Evolutionary conservation across 2,888 invertebrate species (phyloP).

Genomic region (Eupithecia tripunctaria): DNA sequence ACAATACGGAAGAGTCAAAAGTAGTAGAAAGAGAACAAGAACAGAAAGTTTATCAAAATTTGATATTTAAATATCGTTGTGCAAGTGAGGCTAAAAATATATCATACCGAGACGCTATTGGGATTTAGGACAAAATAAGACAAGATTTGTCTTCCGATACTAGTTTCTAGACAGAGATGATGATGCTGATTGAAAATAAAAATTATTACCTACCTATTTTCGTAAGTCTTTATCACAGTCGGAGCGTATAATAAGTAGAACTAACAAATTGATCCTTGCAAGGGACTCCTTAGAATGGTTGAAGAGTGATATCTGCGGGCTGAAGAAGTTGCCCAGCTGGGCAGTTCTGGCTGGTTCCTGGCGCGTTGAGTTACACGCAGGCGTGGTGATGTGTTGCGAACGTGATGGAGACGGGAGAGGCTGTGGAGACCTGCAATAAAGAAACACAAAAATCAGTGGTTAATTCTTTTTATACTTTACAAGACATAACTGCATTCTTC

Average conservation of each 20-base stretch:
- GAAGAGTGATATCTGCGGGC: conserved; percentile 74
- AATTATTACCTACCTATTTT: neutral
- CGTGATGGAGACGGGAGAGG: neutral
- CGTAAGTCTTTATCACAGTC: neutral
- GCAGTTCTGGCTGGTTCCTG: neutral
- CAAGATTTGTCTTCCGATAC: neutral
- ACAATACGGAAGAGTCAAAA: conserved; percentile 60
- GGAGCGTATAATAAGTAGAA: neutral
- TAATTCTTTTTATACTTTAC: neutral
- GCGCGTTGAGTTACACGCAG: neutral
- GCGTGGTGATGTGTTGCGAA: neutral
- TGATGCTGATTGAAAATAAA: neutral
- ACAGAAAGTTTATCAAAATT: no score
- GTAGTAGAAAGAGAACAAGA: conserved; percentile 63
- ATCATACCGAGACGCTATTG: neutral
- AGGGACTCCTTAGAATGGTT: conserved; percentile 75
- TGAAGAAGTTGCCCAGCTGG: conserved; percentile 48
- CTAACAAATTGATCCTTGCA: conserved; percentile 72
- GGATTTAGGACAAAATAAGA: neutral
- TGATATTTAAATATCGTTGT: no score
- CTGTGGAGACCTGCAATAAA: neutral
- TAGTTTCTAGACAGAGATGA: neutral
- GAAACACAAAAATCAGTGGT: neutral
- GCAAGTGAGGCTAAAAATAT: no score
- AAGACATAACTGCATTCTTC: no score